phyloP scores from a whole-genome alignment of 2,113 vertebrate species.

The Morone saxatilis region DNA sequence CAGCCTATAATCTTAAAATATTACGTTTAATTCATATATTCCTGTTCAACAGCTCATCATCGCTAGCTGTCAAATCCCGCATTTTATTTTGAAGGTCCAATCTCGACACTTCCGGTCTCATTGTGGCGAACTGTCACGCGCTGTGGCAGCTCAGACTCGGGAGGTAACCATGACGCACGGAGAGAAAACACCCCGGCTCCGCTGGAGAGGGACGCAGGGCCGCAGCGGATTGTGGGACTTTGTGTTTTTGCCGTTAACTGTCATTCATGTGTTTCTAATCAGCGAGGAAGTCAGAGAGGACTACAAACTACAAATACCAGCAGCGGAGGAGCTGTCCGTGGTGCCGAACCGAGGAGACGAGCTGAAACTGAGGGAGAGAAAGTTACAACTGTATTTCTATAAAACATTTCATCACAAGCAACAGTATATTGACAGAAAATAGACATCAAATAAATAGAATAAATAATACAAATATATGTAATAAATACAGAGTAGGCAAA shows the following conservation, averaged over 20 bases:
- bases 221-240: conserved; percentile 47
- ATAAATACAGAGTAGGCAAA: too few relatives aligned
- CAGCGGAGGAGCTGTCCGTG: conserved; percentile 43
- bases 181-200: conserved; percentile 51
- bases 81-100: conserved; percentile 52
- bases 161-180: conserved; percentile 40
- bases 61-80: rapidly evolving
- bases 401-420: neutral
- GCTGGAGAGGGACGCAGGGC: conserved; percentile 34
- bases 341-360: conserved; percentile 31
- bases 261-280: neutral
- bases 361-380: neutral
- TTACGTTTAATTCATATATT: too few relatives aligned
- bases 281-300: neutral
- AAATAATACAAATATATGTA: too few relatives aligned
- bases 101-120: neutral
- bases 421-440: neutral
- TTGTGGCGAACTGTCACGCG: neutral
- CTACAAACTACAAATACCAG: conserved; percentile 46
- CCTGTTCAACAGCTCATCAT: too few relatives aligned
- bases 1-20: too few relatives aligned
- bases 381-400: too few relatives aligned
- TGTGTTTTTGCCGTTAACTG: neutral
- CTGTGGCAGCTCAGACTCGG: conserved; percentile 8
- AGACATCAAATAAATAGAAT: neutral